Evolutionary conservation across 2,888 invertebrate species (phyloP).

Genomic region (Lampropteryx suffumata): DNA sequence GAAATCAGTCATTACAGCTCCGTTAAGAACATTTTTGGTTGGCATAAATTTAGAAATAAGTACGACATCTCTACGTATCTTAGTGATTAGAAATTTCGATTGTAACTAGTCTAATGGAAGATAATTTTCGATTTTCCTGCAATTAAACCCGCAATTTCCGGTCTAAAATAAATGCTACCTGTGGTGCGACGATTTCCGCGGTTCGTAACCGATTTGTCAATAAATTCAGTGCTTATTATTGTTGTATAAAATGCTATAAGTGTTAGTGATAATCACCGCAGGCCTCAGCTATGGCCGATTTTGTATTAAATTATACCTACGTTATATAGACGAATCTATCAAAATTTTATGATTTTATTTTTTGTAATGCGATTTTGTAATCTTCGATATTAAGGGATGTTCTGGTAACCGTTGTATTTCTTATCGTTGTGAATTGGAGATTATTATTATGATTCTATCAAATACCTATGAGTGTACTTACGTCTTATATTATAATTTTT

Average conservation of each 20-base stretch:
- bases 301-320: conserved; percentile 19
- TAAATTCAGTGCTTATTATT: conserved; percentile 21
- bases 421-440: conserved; percentile 33
- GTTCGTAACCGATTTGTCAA: neutral
- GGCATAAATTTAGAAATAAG: no score
- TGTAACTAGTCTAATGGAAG: no score
- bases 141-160: no score
- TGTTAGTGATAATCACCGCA: conserved; percentile 20
- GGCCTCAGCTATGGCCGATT: conserved; percentile 15
- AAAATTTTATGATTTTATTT: conserved; percentile 46
- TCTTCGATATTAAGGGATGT: conserved; percentile 41
- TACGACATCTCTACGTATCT: no score
- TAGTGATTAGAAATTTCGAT: no score
- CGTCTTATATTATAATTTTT: conserved; percentile 7
- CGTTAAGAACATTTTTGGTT: no score
- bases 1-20: neutral
- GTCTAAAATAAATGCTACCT: no score
- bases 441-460: conserved; percentile 14
- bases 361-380: conserved; percentile 52
- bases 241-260: conserved; percentile 10
- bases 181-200: neutral
- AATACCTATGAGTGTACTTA: conserved; percentile 6
- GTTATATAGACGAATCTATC: conserved; percentile 36
- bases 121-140: no score
- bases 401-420: conserved; percentile 35